phyloP scores from a whole-genome alignment of 2,888 invertebrate genomes.

The Sinotaia quadrata region DNA sequence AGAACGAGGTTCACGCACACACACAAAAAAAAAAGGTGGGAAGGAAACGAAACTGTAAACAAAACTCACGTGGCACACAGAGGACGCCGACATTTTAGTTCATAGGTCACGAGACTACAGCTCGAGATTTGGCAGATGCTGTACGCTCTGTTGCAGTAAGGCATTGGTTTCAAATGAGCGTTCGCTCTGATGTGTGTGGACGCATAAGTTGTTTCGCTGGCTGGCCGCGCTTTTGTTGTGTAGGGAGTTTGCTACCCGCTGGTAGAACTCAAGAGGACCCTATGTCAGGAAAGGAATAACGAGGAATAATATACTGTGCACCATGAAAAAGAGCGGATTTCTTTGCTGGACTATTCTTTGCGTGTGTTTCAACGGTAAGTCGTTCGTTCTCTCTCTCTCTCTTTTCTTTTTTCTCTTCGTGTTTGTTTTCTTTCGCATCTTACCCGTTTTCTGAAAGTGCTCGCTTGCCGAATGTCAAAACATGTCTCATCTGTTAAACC shows the following conservation, averaged over 20 bases:
- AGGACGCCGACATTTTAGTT: constrained; percentile 34
- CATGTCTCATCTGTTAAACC: neutral
- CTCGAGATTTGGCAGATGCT: constrained; percentile 5
- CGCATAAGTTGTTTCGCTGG: neutral
- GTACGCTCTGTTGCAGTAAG: neutral
- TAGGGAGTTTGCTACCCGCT: neutral
- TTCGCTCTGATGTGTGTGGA: constrained; percentile 1
- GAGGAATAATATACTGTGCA: constrained; percentile 3
- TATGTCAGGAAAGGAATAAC: constrained; percentile 3
- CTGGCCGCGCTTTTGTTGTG: neutral
- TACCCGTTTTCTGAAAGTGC: neutral
- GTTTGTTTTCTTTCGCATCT: neutral
- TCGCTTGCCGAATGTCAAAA: neutral
- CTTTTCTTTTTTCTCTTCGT: no score
- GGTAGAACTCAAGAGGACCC: neutral
- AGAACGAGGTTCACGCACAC: no score
- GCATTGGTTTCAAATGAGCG: neutral
- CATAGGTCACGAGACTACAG: constrained; percentile 28
- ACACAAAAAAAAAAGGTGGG: neutral
- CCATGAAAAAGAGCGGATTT: neutral
- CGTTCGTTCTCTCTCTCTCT: neutral
- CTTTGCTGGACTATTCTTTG: constrained; percentile 9
- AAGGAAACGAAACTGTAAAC: constrained; percentile 22
- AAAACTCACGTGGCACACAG: constrained; percentile 25
- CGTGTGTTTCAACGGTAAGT: constrained; percentile 9